These are phyloP conservation scores for Tipula lateralis DNA, from an alignment of 2,888 invertebrate species.

Conservation along the genomic window DNA sequence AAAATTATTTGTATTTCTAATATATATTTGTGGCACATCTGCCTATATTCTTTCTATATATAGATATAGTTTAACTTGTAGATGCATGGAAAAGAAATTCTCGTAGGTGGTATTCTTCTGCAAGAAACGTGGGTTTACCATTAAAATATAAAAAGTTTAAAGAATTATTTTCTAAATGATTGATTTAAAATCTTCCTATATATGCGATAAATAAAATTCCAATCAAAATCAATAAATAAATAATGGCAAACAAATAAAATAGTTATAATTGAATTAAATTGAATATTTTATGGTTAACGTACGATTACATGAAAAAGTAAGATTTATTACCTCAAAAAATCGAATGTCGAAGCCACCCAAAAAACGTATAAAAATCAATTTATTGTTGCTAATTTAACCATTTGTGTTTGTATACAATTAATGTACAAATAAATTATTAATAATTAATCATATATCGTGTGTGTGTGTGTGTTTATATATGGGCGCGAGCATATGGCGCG, in stretches of 20 bases:
- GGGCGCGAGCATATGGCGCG: neutral
- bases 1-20: neutral
- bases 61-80: too few species aligned
- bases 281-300: neutral
- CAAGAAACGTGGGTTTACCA: neutral
- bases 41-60: neutral
- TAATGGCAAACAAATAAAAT: neutral
- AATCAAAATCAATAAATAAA: conserved; percentile 11
- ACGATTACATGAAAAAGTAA: neutral
- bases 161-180: neutral
- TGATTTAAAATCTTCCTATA: neutral
- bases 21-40: neutral
- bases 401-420: neutral
- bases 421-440: neutral
- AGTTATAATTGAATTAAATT: neutral
- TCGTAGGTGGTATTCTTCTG: neutral
- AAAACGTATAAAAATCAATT: neutral
- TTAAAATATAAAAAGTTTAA: neutral
- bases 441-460: neutral
- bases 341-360: neutral
- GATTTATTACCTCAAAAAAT: neutral
- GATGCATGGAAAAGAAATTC: neutral
- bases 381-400: neutral
- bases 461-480: too few species aligned
- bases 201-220: neutral